These are phyloP conservation scores for Leptodirus hochenwartii DNA, from an alignment of 2,888 invertebrate species.

Conservation along the genomic window DNA sequence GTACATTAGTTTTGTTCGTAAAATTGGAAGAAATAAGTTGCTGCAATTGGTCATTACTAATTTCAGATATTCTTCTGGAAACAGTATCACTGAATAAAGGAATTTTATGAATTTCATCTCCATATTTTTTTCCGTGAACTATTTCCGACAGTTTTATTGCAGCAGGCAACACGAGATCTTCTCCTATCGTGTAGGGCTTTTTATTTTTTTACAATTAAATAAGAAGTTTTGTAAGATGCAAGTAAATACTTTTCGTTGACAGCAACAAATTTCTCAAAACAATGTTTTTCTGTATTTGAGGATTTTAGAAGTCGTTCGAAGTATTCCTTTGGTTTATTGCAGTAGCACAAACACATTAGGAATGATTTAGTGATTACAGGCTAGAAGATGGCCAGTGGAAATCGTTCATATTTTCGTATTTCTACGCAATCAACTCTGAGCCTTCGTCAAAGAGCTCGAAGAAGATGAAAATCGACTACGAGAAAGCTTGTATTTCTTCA, in stretches of 20 bases:
- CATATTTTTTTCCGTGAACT: constrained; percentile 11
- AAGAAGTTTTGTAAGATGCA: constrained; percentile 12
- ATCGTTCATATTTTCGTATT: too few species aligned
- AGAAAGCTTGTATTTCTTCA: too few species aligned
- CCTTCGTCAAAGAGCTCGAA: too few species aligned
- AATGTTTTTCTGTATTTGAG: constrained; percentile 10
- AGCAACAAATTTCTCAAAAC: constrained; percentile 10
- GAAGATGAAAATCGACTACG: too few species aligned
- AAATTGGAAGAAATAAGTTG: too few species aligned
- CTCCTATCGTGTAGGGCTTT: constrained; percentile 11
- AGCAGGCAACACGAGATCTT: constrained; percentile 11
- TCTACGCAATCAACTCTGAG: too few species aligned
- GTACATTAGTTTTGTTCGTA: too few species aligned
- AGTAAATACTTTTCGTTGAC: constrained; percentile 13
- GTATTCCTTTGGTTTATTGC: constrained; percentile 11
- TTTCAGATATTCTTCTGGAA: constrained; percentile 12
- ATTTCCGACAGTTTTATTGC: constrained; percentile 12
- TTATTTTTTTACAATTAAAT: constrained; percentile 10
- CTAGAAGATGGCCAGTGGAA: too few species aligned
- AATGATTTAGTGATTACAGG: too few species aligned
- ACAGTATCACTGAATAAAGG: constrained; percentile 12
- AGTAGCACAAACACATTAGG: too few species aligned
- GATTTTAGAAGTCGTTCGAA: constrained; percentile 10
- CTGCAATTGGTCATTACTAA: constrained; percentile 11
- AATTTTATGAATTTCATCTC: constrained; percentile 11